phyloP scores from a whole-genome alignment of 2,888 invertebrate genomes.

The Gymnosoma rotundatum region DNA sequence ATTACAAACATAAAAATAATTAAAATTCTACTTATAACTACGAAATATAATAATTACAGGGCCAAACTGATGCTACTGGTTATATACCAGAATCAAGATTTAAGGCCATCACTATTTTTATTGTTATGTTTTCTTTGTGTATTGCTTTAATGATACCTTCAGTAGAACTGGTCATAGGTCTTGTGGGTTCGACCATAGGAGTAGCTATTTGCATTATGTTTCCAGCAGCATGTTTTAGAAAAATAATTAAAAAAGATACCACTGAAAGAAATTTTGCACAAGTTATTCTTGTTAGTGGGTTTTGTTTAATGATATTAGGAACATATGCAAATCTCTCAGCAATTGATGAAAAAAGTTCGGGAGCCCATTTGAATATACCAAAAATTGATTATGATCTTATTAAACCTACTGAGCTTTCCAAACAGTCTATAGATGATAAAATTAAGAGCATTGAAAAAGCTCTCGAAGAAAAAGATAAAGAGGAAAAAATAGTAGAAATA shows the following conservation, averaged over 20 bases:
- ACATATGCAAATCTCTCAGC: slow-evolving; percentile 94
- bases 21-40: background rate
- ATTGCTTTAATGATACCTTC: slow-evolving; percentile 95
- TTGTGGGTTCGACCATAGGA: slow-evolving; percentile 97
- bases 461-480: slow-evolving; percentile 61
- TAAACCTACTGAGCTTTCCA: slow-evolving; percentile 72
- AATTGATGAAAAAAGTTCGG: slow-evolving; percentile 85
- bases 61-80: slow-evolving; percentile 86
- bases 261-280: slow-evolving; percentile 92
- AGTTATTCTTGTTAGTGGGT: slow-evolving; percentile 90
- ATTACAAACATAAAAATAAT: slow-evolving; percentile 71
- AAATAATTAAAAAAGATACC: slow-evolving; percentile 91
- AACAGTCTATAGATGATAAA: slow-evolving; percentile 60
- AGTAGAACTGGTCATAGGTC: slow-evolving; percentile 95
- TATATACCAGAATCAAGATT: slow-evolving; percentile 94
- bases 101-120: slow-evolving; percentile 90
- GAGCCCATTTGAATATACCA: slow-evolving; percentile 75
- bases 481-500: slow-evolving; percentile 4
- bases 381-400: slow-evolving; percentile 55
- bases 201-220: slow-evolving; percentile 96
- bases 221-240: slow-evolving; percentile 94
- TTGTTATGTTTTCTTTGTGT: slow-evolving; percentile 89
- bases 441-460: slow-evolving; percentile 70
- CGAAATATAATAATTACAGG: slow-evolving; percentile 82
- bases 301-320: slow-evolving; percentile 94